phyloP scores from a whole-genome alignment of 2,888 invertebrate species.

The Cantharis rufa region DNA sequence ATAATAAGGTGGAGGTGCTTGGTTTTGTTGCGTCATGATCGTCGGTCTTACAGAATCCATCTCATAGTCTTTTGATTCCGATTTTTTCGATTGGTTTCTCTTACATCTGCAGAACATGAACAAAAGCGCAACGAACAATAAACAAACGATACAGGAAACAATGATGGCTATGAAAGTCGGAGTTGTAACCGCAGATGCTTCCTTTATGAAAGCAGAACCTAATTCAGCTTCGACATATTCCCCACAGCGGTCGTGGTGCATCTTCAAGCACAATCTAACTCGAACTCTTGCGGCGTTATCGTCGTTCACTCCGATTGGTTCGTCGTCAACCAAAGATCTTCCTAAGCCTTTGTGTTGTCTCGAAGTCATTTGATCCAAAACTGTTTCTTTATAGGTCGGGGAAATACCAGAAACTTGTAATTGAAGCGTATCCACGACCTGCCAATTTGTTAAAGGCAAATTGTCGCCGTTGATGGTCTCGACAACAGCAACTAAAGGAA shows the following conservation, averaged over 20 bases:
- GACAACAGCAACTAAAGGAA: constrained; percentile 76
- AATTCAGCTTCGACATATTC: constrained; percentile 83
- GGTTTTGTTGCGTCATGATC: constrained; percentile 83
- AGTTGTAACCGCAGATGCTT: constrained; percentile 76
- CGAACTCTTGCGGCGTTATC: constrained; percentile 72
- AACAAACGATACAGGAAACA: constrained; percentile 79
- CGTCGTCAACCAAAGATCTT: constrained; percentile 61
- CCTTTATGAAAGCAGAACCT: constrained; percentile 79
- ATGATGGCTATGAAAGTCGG: constrained; percentile 79
- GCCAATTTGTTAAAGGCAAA: constrained; percentile 64
- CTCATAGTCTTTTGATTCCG: constrained; percentile 86
- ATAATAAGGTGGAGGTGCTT: constrained; percentile 88
- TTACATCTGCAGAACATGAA: constrained; percentile 86
- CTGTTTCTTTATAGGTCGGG: constrained; percentile 71
- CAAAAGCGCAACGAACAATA: constrained; percentile 74
- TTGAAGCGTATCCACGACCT: constrained; percentile 73
- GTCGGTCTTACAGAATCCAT: constrained; percentile 86
- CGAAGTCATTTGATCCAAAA: constrained; percentile 66
- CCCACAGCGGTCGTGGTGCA: constrained; percentile 81
- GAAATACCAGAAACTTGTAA: constrained; percentile 72
- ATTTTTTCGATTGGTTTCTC: constrained; percentile 79
- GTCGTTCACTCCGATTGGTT: constrained; percentile 63
- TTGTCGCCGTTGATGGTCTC: constrained; percentile 69
- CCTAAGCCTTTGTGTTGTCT: constrained; percentile 55
- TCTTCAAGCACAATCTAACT: constrained; percentile 80